Evolutionary conservation across 1,140 invertebrate species (phyloP).

Genomic region (Drosophila kohkoa): DNA sequence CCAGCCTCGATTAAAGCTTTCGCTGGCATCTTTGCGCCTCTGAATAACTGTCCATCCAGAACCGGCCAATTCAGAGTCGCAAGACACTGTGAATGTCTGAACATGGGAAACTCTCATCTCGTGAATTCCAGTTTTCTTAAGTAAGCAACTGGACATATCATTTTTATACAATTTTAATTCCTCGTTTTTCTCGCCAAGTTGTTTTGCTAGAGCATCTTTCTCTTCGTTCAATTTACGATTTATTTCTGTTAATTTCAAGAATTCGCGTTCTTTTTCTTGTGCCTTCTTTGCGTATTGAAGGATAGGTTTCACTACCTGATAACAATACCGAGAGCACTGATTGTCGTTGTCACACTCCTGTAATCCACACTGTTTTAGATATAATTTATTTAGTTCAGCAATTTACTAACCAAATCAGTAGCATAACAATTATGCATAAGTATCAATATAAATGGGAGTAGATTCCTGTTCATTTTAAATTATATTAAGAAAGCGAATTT

Average conservation of each 20-base stretch:
- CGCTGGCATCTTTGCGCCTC: conserved; percentile 1
- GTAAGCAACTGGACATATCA: not conserved
- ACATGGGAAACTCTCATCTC: not conserved
- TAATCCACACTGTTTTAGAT: not conserved
- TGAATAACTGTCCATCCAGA: conserved; percentile 26
- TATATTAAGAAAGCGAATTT: not conserved
- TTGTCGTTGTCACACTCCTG: not conserved
- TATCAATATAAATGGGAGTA: not conserved
- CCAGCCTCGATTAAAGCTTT: conserved; percentile 15
- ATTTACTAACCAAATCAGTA: not conserved
- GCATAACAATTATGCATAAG: not conserved
- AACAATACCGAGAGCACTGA: conserved; percentile 15
- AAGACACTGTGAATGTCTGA: not conserved
- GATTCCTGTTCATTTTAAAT: not conserved
- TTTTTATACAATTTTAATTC: not conserved
- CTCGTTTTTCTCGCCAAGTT: not conserved
- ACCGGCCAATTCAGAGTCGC: not conserved
- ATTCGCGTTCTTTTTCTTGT: not conserved
- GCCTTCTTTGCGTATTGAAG: not conserved
- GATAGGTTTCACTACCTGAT: conserved; percentile 6
- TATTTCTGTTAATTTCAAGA: not conserved
- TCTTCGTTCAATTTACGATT: not conserved
- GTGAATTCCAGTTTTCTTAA: not conserved
- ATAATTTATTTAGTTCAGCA: not conserved
- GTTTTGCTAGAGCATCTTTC: not conserved